These are phyloP conservation scores for Parapristionchus giblindavisi DNA, from an alignment of 2,888 invertebrate species.

Conservation along the genomic window DNA sequence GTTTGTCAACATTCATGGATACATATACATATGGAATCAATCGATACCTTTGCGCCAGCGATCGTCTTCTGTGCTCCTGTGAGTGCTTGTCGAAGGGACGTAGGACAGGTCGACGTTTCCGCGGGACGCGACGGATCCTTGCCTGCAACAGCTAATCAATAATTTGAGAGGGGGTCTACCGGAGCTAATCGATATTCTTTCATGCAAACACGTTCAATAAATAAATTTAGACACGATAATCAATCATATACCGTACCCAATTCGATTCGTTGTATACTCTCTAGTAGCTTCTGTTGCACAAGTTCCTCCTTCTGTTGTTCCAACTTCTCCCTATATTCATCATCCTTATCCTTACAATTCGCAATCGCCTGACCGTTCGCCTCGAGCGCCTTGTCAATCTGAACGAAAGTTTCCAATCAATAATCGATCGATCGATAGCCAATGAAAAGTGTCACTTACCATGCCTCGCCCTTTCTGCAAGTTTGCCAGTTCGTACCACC, in stretches of 20 bases:
- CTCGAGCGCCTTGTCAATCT: slow-evolving; percentile 68
- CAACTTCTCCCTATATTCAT: slow-evolving; percentile 53
- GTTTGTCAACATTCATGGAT: too few species aligned
- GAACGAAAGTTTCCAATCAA: slow-evolving; percentile 39
- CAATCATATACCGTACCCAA: slow-evolving; percentile 50
- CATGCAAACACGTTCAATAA: background rate
- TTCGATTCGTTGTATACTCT: slow-evolving; percentile 69
- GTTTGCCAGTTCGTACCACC: slow-evolving; percentile 68
- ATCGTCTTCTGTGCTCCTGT: slow-evolving; percentile 51
- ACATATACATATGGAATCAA: too few species aligned
- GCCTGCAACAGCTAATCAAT: background rate
- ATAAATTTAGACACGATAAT: background rate
- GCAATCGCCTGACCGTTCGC: slow-evolving; percentile 67
- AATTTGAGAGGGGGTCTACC: too few species aligned
- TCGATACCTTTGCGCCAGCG: slow-evolving; percentile 37
- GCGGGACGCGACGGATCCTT: slow-evolving; percentile 35
- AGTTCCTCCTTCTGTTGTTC: slow-evolving; percentile 65
- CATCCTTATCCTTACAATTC: slow-evolving; percentile 69
- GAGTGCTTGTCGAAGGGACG: slow-evolving; percentile 53
- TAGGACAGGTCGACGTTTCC: slow-evolving; percentile 29
- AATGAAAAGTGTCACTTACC: background rate
- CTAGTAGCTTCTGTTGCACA: slow-evolving; percentile 67
- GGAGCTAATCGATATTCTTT: background rate
- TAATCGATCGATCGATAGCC: background rate
- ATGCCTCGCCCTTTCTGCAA: slow-evolving; percentile 56